Percentiles rank a stretch among this genome's conserved stretches.
Evolutionary conservation across 2,888 invertebrate genomes (phyloP).

Genomic region (Matsumyia berberina): DNA sequence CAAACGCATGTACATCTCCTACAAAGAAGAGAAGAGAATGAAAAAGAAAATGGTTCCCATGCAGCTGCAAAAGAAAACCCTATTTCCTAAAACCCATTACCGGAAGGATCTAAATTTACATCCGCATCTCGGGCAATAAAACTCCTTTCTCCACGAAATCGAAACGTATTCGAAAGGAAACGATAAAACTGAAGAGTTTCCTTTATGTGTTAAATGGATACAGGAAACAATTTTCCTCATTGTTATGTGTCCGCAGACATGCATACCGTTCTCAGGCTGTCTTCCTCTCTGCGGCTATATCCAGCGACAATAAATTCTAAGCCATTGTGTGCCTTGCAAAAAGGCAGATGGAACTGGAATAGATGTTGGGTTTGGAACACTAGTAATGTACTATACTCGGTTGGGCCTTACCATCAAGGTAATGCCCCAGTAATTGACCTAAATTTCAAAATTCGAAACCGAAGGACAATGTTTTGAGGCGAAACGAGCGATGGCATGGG

Average conservation of each 20-base stretch:
- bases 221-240: conserved; percentile 84
- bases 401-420: conserved; percentile 40
- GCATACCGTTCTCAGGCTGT: conserved; percentile 26
- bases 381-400: conserved; percentile 1
- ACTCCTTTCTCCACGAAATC: conserved; percentile 59
- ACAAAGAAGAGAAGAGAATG: background rate
- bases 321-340: conserved; percentile 32
- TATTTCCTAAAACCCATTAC: conserved; percentile 64
- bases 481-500: background rate
- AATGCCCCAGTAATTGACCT: conserved; percentile 64
- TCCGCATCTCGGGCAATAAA: conserved; percentile 65
- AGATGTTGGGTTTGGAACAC: conserved; percentile 8
- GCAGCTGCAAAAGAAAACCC: conserved; percentile 52
- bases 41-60: conserved; percentile 5
- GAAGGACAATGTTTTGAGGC: conserved; percentile 38
- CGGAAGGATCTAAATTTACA: conserved; percentile 73
- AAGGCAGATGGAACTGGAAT: conserved; percentile 33
- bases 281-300: conserved; percentile 1
- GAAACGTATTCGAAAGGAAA: conserved; percentile 82
- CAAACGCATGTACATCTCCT: background rate
- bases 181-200: conserved; percentile 84
- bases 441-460: conserved; percentile 43
- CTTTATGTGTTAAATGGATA: conserved; percentile 84
- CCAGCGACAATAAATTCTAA: conserved; percentile 60
- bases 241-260: conserved; percentile 81